Evolutionary conservation across 2,113 vertebrate genomes (phyloP).

Genomic region (Vicugna pacos): DNA sequence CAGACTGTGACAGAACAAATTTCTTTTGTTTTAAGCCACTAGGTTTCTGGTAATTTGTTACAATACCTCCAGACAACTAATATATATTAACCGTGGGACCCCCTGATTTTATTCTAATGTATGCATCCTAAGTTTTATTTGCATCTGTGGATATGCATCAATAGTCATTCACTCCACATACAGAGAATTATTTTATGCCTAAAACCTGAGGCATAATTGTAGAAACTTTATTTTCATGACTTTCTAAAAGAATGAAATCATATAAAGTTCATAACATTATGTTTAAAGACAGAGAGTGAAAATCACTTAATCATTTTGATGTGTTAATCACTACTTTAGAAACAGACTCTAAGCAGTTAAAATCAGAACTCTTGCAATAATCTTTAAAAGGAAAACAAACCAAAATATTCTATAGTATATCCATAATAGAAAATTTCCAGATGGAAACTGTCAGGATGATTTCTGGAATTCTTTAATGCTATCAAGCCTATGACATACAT

Average conservation of each 20-base stretch:
- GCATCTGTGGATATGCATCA: not conserved
- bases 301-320: not conserved
- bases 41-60: not conserved
- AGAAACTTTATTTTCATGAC: not conserved
- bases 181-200: not conserved
- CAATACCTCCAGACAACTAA: not conserved
- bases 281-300: slow-evolving; percentile 20
- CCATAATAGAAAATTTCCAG: not conserved
- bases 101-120: not conserved
- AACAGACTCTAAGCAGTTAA: not conserved
- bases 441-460: not conserved
- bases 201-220: not conserved
- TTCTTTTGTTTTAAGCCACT: not conserved
- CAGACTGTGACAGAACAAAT: not conserved
- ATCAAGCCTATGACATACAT: not conserved
- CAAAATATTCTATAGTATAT: not conserved
- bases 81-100: not conserved
- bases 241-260: not conserved
- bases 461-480: slow-evolving; percentile 40
- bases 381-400: not conserved
- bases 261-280: not conserved
- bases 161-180: not conserved
- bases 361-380: slow-evolving; percentile 5
- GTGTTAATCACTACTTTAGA: slow-evolving; percentile 1
- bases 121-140: not conserved